phyloP scores from a whole-genome alignment of 2,113 vertebrate species.

The Parotia lawesii region DNA sequence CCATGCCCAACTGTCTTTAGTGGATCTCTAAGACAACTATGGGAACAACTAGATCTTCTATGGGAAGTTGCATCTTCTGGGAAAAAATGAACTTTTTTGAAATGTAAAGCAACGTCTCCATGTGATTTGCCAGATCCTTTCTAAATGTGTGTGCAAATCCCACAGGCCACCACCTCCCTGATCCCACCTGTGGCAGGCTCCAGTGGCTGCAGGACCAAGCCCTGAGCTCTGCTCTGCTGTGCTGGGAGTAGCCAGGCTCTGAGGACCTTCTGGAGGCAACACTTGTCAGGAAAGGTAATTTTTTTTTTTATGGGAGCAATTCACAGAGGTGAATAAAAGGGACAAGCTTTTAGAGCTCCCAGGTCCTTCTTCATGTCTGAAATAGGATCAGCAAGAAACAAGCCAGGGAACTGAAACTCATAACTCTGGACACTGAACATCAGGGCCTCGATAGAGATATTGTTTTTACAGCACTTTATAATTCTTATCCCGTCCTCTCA shows the following conservation, averaged over 20 bases:
- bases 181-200: neutral
- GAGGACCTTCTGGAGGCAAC: neutral
- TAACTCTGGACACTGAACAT: constrained; percentile 19
- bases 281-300: neutral
- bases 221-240: neutral
- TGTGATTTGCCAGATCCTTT: neutral
- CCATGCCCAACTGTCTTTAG: neutral
- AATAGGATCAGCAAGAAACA: neutral
- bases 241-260: neutral
- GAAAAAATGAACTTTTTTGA: neutral
- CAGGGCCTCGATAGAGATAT: neutral
- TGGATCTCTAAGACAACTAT: neutral
- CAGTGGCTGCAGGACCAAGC: neutral
- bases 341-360: neutral
- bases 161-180: neutral
- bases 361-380: neutral
- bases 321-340: constrained; percentile 19
- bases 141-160: neutral
- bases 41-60: too few species aligned
- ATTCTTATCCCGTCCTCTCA: constrained; percentile 31
- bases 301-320: constrained; percentile 10
- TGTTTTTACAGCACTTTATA: constrained; percentile 12
- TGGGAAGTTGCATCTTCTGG: neutral
- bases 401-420: neutral
- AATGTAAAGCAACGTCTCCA: neutral